A percentile compares a stretch with the other conserved stretches of the same genome.
Evolutionary conservation across 2,113 vertebrate genomes (phyloP).

Genomic region (Panthera tigris): DNA sequence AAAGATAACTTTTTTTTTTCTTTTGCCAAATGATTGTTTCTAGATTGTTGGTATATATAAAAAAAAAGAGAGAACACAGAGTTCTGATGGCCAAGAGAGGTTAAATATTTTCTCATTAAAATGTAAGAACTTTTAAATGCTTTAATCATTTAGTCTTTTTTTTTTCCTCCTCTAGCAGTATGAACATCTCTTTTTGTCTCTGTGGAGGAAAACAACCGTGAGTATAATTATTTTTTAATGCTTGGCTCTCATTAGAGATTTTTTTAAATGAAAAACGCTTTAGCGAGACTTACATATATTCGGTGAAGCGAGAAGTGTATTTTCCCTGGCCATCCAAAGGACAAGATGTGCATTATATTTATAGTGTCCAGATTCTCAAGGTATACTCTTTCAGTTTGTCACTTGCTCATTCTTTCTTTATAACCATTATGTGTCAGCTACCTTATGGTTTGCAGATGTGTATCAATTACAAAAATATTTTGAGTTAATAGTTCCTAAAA

Average conservation of each 20-base stretch:
- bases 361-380: background rate
- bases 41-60: background rate
- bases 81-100: background rate
- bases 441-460: constrained; percentile 19
- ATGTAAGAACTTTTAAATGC: background rate
- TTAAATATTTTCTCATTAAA: background rate
- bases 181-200: background rate
- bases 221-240: background rate
- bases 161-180: background rate
- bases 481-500: constrained; percentile 49
- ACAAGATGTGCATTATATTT: background rate
- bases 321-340: background rate
- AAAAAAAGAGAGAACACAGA: background rate
- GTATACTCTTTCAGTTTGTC: background rate
- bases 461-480: background rate
- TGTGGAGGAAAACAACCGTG: background rate
- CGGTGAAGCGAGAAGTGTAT: background rate
- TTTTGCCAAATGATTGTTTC: background rate
- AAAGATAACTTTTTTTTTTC: background rate
- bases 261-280: background rate
- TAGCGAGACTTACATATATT: background rate
- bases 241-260: background rate
- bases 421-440: background rate
- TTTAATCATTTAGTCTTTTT: background rate
- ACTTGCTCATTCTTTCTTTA: background rate